Conservation (phyloP, 2,113 vertebrate species). For the Calcarius ornatus region DNA sequence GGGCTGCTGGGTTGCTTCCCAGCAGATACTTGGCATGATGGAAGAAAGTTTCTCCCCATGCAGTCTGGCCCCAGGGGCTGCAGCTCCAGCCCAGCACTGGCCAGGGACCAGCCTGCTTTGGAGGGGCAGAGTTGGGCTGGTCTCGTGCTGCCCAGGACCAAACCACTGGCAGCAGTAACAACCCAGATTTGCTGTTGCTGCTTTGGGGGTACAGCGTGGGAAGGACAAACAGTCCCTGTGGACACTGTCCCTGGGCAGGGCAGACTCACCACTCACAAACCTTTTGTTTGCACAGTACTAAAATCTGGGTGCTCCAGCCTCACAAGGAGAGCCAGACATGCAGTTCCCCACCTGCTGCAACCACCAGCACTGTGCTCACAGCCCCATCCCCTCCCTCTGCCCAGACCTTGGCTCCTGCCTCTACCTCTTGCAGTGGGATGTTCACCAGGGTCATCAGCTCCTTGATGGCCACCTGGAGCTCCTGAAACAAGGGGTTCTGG, state of each 20-base stretch:
- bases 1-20: background rate
- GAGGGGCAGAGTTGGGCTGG: background rate
- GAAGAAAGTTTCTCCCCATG: background rate
- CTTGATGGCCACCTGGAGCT: constrained; percentile 80
- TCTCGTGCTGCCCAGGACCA: background rate
- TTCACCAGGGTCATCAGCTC: constrained; percentile 84
- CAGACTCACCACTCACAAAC: background rate
- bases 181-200: background rate
- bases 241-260: background rate
- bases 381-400: background rate
- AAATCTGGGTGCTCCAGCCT: background rate
- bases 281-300: background rate
- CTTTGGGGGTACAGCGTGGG: background rate
- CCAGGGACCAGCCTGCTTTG: background rate
- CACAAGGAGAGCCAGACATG: too few species aligned
- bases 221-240: background rate
- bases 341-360: background rate
- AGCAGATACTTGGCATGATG: background rate
- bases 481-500: constrained; percentile 80
- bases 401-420: background rate
- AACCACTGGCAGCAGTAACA: background rate
- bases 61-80: background rate
- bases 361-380: fast-evolving
- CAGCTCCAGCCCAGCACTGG: background rate
- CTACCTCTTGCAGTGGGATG: constrained; percentile 83